Base-by-base conservation (phyloP, 2,888 invertebrate genomes). In the Tineola bisselliella region DNA sequence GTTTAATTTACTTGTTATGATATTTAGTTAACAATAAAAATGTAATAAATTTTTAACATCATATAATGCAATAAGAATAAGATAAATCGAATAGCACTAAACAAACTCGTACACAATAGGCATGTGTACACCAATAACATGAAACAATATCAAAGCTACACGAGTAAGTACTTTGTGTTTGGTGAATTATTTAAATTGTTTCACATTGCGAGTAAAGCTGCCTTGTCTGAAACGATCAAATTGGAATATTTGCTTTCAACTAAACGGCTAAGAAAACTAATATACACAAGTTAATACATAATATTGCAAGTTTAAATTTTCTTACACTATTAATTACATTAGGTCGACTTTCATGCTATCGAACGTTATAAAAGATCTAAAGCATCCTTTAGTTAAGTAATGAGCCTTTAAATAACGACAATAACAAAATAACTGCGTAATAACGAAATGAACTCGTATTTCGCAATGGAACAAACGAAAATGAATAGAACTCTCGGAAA, bases 151-250 rank as follows among this genome's bases (percentile, higher is more conserved):
- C 56, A 31, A 58, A 3, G 58, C 58, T 33, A 33, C 30, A 31
- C 13, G 65, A 68, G 67, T 66, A 66, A 68, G 67, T 66, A 68
- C 73, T 74, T 73, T 75, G 70, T 70, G 68, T 68, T 67, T 65
- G 65, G 64, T 62, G 66, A 67, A 67, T 67, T 67, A 67, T 68
- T 67, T 65, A 56, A 44, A 52, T 30, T 66, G 66, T 66, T 67
- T 66, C 64, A 64, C 65, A 67, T 65, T 65, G 69, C 66, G 68
- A 68, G 70, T 69, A 71, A 72, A 73, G 66, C 70, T 70, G 69
- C 66, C 63, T 64, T 63, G 63, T 65, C 62, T 65, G 63, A 67
- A 65, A 64, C 64, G 58, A 30, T 58, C 33, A 31, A 58, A 58
- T 58, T 58, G 58, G 58, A 58, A 58, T 58, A 58, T 58, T 58